A percentile compares a stretch with the other conserved stretches of the same genome.
Conservation (phyloP, 2,113 vertebrate species). For the Gopherus flavomarginatus region DNA sequence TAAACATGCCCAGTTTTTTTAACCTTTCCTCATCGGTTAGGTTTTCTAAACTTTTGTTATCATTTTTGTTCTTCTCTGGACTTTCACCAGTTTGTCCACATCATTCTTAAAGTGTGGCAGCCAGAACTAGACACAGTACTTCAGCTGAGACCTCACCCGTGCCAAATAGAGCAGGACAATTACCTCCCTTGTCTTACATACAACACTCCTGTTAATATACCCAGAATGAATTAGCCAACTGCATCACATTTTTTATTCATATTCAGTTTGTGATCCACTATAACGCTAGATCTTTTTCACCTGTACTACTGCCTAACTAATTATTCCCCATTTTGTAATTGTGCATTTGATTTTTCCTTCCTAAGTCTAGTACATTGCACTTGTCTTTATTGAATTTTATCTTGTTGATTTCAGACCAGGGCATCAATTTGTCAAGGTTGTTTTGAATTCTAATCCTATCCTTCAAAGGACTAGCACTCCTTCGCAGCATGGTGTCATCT, state of each 20-base stretch:
- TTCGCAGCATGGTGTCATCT: not conserved
- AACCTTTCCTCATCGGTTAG: not conserved
- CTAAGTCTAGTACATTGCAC: not conserved
- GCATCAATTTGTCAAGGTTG: not conserved
- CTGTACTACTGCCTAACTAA: not conserved
- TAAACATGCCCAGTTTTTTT: not conserved
- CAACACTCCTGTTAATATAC: not conserved
- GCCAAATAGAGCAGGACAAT: not conserved
- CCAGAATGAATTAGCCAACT: not conserved
- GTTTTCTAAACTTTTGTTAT: not conserved
- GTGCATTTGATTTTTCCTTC: not conserved
- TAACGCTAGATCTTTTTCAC: not conserved
- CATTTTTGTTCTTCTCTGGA: not conserved
- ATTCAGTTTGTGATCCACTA: not conserved
- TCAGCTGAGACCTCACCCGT: not conserved
- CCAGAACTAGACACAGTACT: not conserved
- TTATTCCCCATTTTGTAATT: not conserved
- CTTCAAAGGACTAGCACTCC: not conserved
- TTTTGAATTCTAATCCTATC: not conserved
- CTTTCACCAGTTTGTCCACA: not conserved
- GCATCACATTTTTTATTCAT: not conserved
- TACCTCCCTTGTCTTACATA: not conserved
- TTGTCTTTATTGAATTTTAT: not conserved
- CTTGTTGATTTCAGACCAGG: not conserved
- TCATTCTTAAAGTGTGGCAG: not conserved